These are phyloP conservation scores for Halcyon chelicuti DNA, from an alignment of 2,797 vertebrate species.

Conservation along the genomic window DNA sequence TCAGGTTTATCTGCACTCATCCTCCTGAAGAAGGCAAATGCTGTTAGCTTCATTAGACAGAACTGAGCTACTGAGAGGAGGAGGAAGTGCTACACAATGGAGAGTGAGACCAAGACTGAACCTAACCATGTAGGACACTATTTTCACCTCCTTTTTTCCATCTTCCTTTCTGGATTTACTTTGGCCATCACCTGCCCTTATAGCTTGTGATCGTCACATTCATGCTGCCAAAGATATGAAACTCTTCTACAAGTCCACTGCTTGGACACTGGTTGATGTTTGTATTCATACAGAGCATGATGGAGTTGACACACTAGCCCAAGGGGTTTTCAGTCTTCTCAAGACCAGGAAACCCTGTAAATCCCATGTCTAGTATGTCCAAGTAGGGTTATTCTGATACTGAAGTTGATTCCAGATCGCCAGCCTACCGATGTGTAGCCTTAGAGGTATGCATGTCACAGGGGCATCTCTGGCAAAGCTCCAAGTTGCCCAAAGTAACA, in stretches of 20 bases:
- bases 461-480: neutral
- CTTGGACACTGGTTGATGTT: neutral
- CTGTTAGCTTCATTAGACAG: neutral
- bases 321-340: neutral
- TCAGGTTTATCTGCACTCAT: neutral
- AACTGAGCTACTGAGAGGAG: neutral
- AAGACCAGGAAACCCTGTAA: neutral
- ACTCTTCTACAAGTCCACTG: neutral
- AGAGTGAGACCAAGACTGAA: neutral
- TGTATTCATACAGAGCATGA: neutral
- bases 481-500: neutral
- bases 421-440: neutral
- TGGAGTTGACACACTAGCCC: rapidly evolving
- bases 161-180: neutral
- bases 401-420: neutral
- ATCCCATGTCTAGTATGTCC: neutral
- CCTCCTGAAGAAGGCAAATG: neutral
- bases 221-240: neutral
- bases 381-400: neutral
- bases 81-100: neutral
- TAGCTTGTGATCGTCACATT: neutral
- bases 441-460: neutral
- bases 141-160: neutral
- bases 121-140: neutral
- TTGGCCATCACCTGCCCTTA: neutral